A percentile compares a stretch with the other conserved stretches of the same genome.
Evolutionary conservation across 2,888 invertebrate genomes (phyloP).

Genomic region (Megamerina dolium): DNA sequence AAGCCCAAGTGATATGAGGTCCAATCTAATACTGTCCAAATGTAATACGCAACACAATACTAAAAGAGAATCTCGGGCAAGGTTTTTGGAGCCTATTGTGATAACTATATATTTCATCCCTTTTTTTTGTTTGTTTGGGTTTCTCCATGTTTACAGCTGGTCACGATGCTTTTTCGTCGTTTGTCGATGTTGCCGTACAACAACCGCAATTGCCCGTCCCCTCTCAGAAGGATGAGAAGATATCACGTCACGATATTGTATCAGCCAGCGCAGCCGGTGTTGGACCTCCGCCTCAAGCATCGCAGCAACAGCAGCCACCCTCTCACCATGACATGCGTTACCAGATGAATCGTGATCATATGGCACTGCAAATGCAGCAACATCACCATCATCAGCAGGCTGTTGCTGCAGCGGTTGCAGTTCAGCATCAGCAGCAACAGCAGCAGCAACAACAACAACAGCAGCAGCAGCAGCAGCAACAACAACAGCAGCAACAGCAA

Average conservation of each 20-base stretch:
- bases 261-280: too few species aligned
- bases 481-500: constrained; percentile 44
- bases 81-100: too few species aligned
- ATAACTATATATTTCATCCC: too few species aligned
- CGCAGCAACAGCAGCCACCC: constrained; percentile 30
- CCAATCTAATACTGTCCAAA: too few species aligned
- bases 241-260: constrained; percentile 21
- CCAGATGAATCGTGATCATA: constrained; percentile 54
- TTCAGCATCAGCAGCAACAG: constrained; percentile 28
- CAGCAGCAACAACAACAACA: constrained; percentile 41
- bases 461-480: constrained; percentile 30
- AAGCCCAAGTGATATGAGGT: too few species aligned
- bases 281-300: constrained; percentile 19
- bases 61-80: too few species aligned
- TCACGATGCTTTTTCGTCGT: constrained; percentile 79
- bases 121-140: not conserved
- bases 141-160: constrained; percentile 50
- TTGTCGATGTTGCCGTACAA: constrained; percentile 88
- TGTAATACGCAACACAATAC: too few species aligned
- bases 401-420: constrained; percentile 42
- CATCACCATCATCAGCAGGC: constrained; percentile 46
- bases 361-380: constrained; percentile 48
- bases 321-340: constrained; percentile 47
- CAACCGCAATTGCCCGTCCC: constrained; percentile 85
- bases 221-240: constrained; percentile 54